Conservation (phyloP, 2,797 vertebrate species). For the Peromyscus aztecus region DNA sequence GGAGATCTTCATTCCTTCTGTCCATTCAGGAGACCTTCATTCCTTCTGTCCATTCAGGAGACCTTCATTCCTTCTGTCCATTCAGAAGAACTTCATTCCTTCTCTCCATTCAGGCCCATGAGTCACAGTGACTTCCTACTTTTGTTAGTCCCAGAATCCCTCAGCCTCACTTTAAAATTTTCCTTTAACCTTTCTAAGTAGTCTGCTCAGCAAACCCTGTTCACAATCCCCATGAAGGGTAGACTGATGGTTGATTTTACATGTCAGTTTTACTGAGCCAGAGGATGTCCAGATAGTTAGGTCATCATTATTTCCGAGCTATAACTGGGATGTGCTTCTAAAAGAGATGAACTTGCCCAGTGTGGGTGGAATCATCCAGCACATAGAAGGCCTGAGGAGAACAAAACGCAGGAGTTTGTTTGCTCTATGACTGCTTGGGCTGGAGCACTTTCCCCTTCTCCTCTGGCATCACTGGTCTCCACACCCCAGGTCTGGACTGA, state of each 20-base stretch:
- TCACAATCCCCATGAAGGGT: background rate
- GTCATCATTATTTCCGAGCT: background rate
- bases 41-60: background rate
- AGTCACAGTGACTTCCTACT: background rate
- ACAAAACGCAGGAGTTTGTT: background rate
- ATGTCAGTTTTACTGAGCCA: background rate
- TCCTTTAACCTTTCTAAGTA: background rate
- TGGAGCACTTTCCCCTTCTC: too few species aligned
- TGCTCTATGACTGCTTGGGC: background rate
- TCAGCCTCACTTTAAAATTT: background rate
- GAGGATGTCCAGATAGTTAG: background rate
- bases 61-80: background rate
- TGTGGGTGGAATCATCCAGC: background rate
- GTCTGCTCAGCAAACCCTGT: background rate
- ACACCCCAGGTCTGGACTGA: background rate
- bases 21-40: background rate
- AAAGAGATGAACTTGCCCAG: background rate
- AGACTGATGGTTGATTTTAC: background rate
- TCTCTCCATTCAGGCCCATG: background rate
- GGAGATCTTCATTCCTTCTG: background rate
- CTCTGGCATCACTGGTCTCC: background rate
- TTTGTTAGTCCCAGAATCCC: background rate
- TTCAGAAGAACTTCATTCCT: background rate
- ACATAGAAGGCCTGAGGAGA: background rate
- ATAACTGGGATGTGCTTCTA: background rate